These are phyloP conservation scores for Laticauda colubrina DNA, from an alignment of 2,113 vertebrate species.

Conservation along the genomic window DNA sequence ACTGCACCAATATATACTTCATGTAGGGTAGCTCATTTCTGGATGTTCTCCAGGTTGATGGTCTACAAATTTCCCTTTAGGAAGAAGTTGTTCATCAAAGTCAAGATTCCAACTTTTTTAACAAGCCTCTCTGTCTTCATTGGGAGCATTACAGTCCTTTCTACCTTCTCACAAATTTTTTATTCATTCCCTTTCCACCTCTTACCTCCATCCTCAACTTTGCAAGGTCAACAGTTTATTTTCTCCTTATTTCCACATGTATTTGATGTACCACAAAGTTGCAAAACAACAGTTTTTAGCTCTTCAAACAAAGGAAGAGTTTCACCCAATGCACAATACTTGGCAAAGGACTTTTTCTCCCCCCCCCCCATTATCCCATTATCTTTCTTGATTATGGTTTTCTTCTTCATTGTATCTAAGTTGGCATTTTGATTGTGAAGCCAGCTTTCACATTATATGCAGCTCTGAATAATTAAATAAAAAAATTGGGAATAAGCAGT, in stretches of 20 bases:
- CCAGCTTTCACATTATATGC: conserved; percentile 58
- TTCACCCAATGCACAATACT: conserved; percentile 48
- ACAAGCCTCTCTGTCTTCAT: not conserved
- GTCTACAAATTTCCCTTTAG: not conserved
- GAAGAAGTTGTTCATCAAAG: not conserved
- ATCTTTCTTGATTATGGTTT: conserved; percentile 24
- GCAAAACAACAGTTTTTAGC: conserved; percentile 36
- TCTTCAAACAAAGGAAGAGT: conserved; percentile 28
- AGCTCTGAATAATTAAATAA: conserved; percentile 56
- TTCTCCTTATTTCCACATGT: conserved; percentile 36
- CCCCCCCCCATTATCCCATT: not conserved
- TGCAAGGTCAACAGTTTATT: conserved; percentile 32
- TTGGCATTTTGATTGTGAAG: conserved; percentile 36
- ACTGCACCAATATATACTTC: not conserved
- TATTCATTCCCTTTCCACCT: not conserved
- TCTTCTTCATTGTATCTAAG: conserved; percentile 51
- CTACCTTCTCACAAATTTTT: not conserved
- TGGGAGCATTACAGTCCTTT: not conserved
- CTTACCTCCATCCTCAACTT: conserved; percentile 35
- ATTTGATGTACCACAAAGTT: conserved; percentile 19
- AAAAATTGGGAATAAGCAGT: conserved; percentile 30
- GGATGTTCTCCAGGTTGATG: not conserved
- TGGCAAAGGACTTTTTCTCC: not conserved
- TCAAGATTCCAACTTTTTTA: not conserved
- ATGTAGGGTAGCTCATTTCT: not conserved